These are phyloP conservation scores for Limenitis camilla DNA, from an alignment of 2,888 invertebrate genomes.

Conservation along the genomic window DNA sequence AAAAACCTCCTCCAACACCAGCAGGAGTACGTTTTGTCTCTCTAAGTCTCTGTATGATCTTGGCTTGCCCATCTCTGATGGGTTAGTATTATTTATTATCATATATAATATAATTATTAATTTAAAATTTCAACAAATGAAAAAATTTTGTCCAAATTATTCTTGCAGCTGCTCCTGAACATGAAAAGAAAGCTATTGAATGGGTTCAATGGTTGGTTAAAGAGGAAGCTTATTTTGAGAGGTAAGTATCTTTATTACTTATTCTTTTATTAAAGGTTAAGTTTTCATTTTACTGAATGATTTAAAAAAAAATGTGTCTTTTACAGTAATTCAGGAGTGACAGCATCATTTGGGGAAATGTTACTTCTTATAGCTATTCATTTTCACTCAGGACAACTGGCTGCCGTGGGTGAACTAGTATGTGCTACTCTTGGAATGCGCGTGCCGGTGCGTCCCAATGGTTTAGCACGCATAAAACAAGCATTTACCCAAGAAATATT, in stretches of 20 bases:
- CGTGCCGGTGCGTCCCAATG: constrained; percentile 89
- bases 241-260: constrained; percentile 43
- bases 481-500: constrained; percentile 98
- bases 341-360: constrained; percentile 96
- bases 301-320: background rate
- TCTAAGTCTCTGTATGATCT: constrained; percentile 93
- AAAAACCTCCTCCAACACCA: constrained; percentile 90
- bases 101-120: background rate
- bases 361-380: constrained; percentile 96
- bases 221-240: constrained; percentile 92
- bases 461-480: constrained; percentile 90
- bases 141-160: background rate
- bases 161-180: constrained; percentile 76
- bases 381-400: constrained; percentile 95
- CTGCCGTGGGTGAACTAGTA: constrained; percentile 94
- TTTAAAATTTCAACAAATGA: background rate
- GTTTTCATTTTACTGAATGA: no score
- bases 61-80: constrained; percentile 92
- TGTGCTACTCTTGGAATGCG: constrained; percentile 97
- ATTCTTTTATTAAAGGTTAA: no score
- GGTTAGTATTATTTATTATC: constrained; percentile 46
- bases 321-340: constrained; percentile 83
- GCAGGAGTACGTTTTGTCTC: constrained; percentile 95
- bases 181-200: constrained; percentile 90
- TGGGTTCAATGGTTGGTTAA: constrained; percentile 96